A percentile compares a stretch with the other conserved stretches of the same genome.
Conservation (phyloP, 2,888 invertebrate species). For the Apantesis nais region DNA sequence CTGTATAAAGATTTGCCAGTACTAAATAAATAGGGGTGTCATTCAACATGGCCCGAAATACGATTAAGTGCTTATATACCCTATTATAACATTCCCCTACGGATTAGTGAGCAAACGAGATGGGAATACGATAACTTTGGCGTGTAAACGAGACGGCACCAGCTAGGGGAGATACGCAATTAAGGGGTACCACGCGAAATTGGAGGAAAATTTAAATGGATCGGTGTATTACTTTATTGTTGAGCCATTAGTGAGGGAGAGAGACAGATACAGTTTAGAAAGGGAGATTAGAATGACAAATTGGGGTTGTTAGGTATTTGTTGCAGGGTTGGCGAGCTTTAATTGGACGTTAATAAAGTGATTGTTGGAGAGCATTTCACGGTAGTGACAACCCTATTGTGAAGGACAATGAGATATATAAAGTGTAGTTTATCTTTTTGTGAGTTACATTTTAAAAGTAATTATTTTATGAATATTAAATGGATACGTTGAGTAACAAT, state of each 20-base stretch:
- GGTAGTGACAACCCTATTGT: slow-evolving; percentile 13
- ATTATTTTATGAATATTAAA: slow-evolving; percentile 3
- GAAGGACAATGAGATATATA: not conserved
- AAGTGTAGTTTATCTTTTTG: not conserved
- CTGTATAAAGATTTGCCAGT: slow-evolving; percentile 56
- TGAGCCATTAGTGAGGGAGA: slow-evolving; percentile 77
- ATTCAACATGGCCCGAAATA: slow-evolving; percentile 76
- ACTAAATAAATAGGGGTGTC: slow-evolving; percentile 80
- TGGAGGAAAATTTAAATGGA: slow-evolving; percentile 83
- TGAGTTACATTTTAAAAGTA: not conserved
- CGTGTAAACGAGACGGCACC: slow-evolving; percentile 56
- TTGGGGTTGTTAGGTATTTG: slow-evolving; percentile 63
- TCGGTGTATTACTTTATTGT: slow-evolving; percentile 85
- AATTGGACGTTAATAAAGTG: slow-evolving; percentile 53
- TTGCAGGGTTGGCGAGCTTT: slow-evolving; percentile 39
- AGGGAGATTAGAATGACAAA: slow-evolving; percentile 60
- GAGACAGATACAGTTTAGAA: slow-evolving; percentile 57
- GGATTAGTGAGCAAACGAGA: slow-evolving; percentile 62
- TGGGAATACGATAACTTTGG: slow-evolving; percentile 41
- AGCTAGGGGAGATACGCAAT: slow-evolving; percentile 78
- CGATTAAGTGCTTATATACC: slow-evolving; percentile 85
- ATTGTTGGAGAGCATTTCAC: slow-evolving; percentile 32
- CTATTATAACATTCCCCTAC: slow-evolving; percentile 74
- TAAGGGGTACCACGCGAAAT: slow-evolving; percentile 79
- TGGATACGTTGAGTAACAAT: not conserved